Conservation (phyloP, 2,113 vertebrate genomes). For the Burhinus oedicnemus region DNA sequence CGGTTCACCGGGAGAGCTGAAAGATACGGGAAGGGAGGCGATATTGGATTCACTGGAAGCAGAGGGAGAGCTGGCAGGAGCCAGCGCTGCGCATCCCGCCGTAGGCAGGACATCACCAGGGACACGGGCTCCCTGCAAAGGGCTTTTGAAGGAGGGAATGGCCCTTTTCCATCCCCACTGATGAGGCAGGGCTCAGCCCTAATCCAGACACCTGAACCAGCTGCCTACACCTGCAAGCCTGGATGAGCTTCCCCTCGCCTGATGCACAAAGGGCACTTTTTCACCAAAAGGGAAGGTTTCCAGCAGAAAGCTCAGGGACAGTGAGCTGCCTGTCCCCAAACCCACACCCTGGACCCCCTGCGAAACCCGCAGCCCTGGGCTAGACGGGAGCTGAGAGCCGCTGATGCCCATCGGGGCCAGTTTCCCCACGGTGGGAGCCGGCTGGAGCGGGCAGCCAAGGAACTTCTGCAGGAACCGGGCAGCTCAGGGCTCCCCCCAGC, state of each 20-base stretch:
- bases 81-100: accelerated
- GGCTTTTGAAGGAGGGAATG: not conserved
- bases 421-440: accelerated
- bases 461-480: not conserved
- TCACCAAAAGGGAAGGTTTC: not conserved
- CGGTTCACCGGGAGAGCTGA: not conserved
- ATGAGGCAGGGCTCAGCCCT: not conserved
- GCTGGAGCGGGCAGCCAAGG: not conserved
- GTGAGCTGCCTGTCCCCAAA: not conserved
- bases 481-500: accelerated
- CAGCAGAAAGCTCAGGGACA: not conserved
- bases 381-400: not conserved
- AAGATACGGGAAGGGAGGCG: accelerated
- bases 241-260: not conserved
- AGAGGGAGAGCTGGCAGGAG: not conserved
- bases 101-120: accelerated
- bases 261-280: not conserved
- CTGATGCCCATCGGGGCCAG: accelerated
- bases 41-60: not conserved
- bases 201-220: not conserved
- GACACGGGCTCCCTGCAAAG: accelerated
- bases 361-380: not conserved
- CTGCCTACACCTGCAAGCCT: not conserved
- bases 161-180: not conserved
- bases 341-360: accelerated